These are phyloP conservation scores for Microplitis deprimator DNA, from an alignment of 2,888 invertebrate genomes.

Conservation along the genomic window DNA sequence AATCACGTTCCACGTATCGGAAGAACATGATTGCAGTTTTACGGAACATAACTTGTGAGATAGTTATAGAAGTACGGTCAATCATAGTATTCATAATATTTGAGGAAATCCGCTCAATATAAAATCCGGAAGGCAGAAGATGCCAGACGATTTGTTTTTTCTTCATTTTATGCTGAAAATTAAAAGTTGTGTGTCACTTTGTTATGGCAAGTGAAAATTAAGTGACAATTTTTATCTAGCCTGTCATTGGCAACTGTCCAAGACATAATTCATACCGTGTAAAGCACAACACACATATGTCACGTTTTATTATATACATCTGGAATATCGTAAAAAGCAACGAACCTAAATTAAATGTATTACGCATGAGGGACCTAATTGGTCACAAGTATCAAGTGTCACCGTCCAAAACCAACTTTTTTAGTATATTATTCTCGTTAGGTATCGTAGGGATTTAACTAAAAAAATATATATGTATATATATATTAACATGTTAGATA, in stretches of 20 bases:
- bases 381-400: conserved; percentile 38
- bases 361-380: conserved; percentile 31
- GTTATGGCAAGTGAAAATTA: conserved; percentile 13
- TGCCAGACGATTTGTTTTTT: too few relatives aligned
- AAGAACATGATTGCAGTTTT: too few relatives aligned
- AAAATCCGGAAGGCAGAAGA: too few relatives aligned
- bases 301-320: conserved; percentile 31
- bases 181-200: neutral
- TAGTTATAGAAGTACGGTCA: too few relatives aligned
- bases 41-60: too few relatives aligned
- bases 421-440: neutral
- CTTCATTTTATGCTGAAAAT: neutral
- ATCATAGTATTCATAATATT: too few relatives aligned
- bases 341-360: conserved; percentile 34
- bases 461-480: conserved; percentile 35
- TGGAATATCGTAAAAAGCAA: conserved; percentile 27
- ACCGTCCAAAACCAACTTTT: neutral
- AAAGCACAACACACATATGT: conserved; percentile 3
- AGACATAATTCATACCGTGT: conserved; percentile 13
- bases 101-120: too few relatives aligned
- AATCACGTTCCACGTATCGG: too few relatives aligned
- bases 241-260: conserved; percentile 31
- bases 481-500: neutral
- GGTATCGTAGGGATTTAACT: neutral
- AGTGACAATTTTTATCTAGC: conserved; percentile 23